Base-by-base conservation (phyloP, 2,888 invertebrate genomes). In the Rotaria socialis region DNA sequence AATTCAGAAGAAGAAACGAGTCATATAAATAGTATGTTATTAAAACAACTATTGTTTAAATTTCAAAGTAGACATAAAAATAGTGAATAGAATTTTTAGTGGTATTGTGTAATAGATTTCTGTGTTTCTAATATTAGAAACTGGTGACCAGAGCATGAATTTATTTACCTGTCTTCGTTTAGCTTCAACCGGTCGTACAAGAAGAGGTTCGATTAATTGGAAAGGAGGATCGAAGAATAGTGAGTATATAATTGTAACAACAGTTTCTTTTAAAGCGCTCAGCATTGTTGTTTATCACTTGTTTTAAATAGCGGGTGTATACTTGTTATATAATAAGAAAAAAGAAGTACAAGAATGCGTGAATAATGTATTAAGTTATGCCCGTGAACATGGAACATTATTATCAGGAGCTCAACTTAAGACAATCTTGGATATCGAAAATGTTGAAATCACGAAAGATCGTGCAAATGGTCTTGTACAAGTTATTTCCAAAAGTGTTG, bases 261-360 rank as follows among this genome's bases (percentile, higher is more conserved):
- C 35, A 35, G 35, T 8, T 11, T 14, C 27, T n/a, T n/a, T 11
- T 60, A 14, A 3, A 60, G 14, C 2, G 4, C 14, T 60, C 5
- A 7, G 11, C 11, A n/a, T 4, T 27, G 14, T 27, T 10, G 2
- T 11, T 16, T 0, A 11, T 4, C 1, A 2, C 14, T 27, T 0
- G 27, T 27, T 60, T 27, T 4, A 11, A 27, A 60, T 60, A 60
- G 60, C 27, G 4, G 60, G 60, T 27, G 1, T 27, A 3, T 60
- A 27, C 11, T 10, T n/a, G 27, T 11, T 60, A 4, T 27, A 14
- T n/a, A 14, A 27, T 14, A 60, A 60, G 27, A 11, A 60, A 27
- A 11, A 60, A 60, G 60, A 60, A 16, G 60, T 60, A 16, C n/a
- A 10, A 0, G 60, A 60, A 8, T 60, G 60, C 5, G 60, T 27